Base-by-base conservation (phyloP, 1,140 invertebrate genomes). In the Cydia splendana region DNA sequence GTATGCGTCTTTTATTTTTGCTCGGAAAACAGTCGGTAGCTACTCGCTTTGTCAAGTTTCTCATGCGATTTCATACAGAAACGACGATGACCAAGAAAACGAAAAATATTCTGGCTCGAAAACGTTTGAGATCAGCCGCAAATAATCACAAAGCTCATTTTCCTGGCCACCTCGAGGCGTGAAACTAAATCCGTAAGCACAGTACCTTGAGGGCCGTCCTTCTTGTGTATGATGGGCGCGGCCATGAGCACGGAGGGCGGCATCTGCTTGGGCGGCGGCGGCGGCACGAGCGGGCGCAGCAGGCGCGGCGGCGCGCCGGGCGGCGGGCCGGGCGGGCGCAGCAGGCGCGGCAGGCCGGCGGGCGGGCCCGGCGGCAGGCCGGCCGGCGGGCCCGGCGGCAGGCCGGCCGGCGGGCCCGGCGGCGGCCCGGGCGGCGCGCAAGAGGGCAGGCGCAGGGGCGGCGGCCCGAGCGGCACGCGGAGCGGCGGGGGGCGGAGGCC, bases 151-250 rank as follows among this genome's bases (percentile, higher is more conserved):
- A n/a, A n/a, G n/a, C n/a, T n/a, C 24, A 24, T 24, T 24, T 24
- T 24, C 2, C 24, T 24, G 24, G 24, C 24, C 24, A 24, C 24
- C 24, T 24, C 2, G 24, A 24, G 1, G 24, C 24, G 24, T 0
- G 24, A 24, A 24, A 24, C 24, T 1, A 24, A 24, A 24, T 24
- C 24, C 0, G 2, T 24, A 0, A 24, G 24, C 24, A 75, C 74
- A 42, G 65, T 57, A 92, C 88, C 89, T 87, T 96, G 94, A 65
- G 91, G 93, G 48, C 91, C 91, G 74, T 95, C 94, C 80, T 95
- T 95, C 85, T 95, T 93, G 95, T 95, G 83, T 57, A 98, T 96
- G 4, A 98, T 95, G 9, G 97, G 97, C 1, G 96, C 97, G 48
- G 97, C 97, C 75, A 95, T 96, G 18, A 98, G 91, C 7, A 98